phyloP scores from a whole-genome alignment of 2,888 invertebrate genomes.

The Nebria brevicollis region DNA sequence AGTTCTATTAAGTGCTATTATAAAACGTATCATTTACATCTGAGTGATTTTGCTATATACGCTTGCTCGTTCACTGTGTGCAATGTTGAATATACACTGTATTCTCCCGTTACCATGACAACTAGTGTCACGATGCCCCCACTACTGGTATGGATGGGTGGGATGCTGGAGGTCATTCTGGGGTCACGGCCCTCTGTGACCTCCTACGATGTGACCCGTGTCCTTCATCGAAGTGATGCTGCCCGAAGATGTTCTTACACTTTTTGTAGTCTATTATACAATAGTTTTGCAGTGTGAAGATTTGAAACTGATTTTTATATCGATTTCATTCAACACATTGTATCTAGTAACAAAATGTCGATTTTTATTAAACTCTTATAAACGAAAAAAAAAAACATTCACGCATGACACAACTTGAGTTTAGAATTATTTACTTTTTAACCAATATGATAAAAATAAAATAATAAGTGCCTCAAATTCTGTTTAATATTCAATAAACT shows the following conservation, averaged over 20 bases:
- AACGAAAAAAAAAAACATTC: too few species aligned
- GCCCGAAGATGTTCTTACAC: neutral
- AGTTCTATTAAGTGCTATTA: neutral
- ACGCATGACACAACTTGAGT: too few species aligned
- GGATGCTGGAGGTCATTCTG: conserved; percentile 7
- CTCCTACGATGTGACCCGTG: neutral
- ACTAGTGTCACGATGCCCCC: conserved; percentile 8
- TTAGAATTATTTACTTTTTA: too few species aligned
- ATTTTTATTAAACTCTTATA: too few species aligned
- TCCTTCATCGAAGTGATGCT: neutral
- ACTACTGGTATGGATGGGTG: conserved; percentile 2
- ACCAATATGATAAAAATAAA: too few species aligned
- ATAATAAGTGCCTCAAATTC: too few species aligned
- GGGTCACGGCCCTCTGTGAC: conserved; percentile 16
- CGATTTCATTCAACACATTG: too few species aligned
- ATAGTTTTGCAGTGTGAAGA: too few species aligned
- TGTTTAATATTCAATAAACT: too few species aligned
- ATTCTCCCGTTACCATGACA: conserved; percentile 15
- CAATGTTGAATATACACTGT: neutral
- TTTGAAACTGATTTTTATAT: too few species aligned
- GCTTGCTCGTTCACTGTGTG: neutral
- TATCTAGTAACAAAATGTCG: too few species aligned
- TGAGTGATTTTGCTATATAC: neutral
- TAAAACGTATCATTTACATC: conserved; percentile 11
- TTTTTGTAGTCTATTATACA: neutral